Conservation (phyloP, 2,888 invertebrate genomes). For the Nephrotoma flavescens region DNA sequence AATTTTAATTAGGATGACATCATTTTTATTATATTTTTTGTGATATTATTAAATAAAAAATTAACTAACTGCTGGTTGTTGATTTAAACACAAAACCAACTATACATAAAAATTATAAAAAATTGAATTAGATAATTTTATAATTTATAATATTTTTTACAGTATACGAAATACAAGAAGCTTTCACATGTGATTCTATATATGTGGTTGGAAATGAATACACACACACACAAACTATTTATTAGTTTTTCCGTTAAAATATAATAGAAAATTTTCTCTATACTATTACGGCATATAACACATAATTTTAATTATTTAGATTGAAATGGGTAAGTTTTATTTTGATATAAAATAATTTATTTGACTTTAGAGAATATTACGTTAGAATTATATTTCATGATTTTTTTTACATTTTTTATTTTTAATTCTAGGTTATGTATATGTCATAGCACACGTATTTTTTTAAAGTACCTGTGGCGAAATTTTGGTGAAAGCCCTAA, state of each 20-base stretch:
- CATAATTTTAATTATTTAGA: background rate
- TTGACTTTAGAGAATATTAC: background rate
- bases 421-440: background rate
- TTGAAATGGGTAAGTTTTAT: background rate
- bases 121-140: background rate
- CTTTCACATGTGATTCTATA: background rate
- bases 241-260: background rate
- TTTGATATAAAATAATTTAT: background rate
- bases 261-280: background rate
- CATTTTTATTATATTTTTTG: background rate
- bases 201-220: background rate
- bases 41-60: background rate
- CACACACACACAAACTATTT: background rate
- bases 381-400: background rate
- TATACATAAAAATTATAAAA: background rate
- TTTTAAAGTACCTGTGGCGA: too few relatives aligned
- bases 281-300: background rate
- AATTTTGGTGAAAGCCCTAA: too few relatives aligned
- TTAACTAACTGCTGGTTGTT: background rate
- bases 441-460: background rate
- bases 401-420: background rate
- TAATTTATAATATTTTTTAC: background rate
- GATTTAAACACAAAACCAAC: background rate
- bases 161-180: background rate
- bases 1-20: background rate